Percentiles rank a stretch among this genome's conserved stretches.
phyloP scores from a whole-genome alignment of 2,888 invertebrate species.

The Synergus japonicus region DNA sequence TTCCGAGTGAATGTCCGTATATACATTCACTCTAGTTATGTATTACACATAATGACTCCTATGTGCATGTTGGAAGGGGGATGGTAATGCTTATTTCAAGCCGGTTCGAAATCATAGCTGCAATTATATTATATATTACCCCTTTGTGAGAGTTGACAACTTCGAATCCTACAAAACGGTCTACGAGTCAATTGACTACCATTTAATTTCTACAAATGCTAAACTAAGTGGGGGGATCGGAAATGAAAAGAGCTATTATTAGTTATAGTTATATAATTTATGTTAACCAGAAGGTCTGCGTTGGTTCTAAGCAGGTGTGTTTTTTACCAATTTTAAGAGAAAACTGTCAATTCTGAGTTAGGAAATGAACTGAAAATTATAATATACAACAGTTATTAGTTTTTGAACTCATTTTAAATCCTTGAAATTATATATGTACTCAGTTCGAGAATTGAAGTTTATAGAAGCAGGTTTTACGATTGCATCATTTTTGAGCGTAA shows the following conservation, averaged over 20 bases:
- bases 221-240: background rate
- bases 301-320: background rate
- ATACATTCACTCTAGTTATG: background rate
- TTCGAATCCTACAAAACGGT: background rate
- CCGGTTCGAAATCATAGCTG: slow-evolving; percentile 5
- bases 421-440: too few relatives aligned
- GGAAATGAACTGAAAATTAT: too few relatives aligned
- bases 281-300: background rate
- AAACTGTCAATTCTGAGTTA: background rate
- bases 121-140: slow-evolving; percentile 6
- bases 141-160: slow-evolving; percentile 18
- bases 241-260: slow-evolving; percentile 13
- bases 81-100: slow-evolving; percentile 15
- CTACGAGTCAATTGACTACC: background rate
- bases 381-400: too few relatives aligned
- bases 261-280: background rate
- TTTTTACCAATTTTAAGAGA: background rate
- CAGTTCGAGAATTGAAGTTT: too few relatives aligned
- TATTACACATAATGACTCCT: slow-evolving; percentile 19
- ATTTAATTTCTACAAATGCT: background rate
- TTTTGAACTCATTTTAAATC: too few relatives aligned
- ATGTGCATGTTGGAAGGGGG: background rate
- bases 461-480: too few relatives aligned
- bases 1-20: background rate
- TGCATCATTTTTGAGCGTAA: too few relatives aligned